Base-by-base conservation (phyloP, 1,140 invertebrate genomes). In the Solenopsis fugax region DNA sequence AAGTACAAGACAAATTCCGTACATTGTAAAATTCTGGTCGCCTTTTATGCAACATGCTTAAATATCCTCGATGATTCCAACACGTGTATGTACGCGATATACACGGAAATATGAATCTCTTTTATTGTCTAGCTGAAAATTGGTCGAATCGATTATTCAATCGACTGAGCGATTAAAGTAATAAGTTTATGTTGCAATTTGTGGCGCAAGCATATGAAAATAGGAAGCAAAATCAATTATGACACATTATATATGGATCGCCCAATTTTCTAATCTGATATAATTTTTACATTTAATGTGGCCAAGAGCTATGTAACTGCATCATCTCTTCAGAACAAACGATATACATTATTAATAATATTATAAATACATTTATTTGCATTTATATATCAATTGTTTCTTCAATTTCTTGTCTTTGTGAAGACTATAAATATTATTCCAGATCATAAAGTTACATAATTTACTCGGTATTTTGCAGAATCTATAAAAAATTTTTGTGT, bases 21-120 rank as follows among this genome's bases (percentile, higher is more conserved):
- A 24, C 9, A 58, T 4, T 12, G n/a, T 52, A 34, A 77, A 77
- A 54, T 85, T 85, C 82, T 85, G 82, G 82, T 85, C 75, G 50
- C 60, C 73, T 85, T 84, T 65, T 29, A 9, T 34, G 58, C 34
- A 64, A 84, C 7, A 62, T 12, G 52, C 50, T 65, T 73, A 50
- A 52, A 24, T 4, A 48, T 5, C 21, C 18, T 50, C 10, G 1
- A 37, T 12, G 21, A 71, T 41, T 29, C 16, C 13, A 13, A 50
- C 4, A 52, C 2, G 29, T 37, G 24, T 67, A 54, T 37, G 24
- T 67, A 54, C 13, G 10, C 9, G 50, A 82, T 9, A 10, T 73
- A 58, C 18, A 75, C 50, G 73, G 9, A 37, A 37, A 50, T 2
- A 41, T 12, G 2, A 73, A 29, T 18, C 4, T 37, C 24, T 50